Conservation (phyloP, 1,140 invertebrate species). For the Heliothis subflexa region DNA sequence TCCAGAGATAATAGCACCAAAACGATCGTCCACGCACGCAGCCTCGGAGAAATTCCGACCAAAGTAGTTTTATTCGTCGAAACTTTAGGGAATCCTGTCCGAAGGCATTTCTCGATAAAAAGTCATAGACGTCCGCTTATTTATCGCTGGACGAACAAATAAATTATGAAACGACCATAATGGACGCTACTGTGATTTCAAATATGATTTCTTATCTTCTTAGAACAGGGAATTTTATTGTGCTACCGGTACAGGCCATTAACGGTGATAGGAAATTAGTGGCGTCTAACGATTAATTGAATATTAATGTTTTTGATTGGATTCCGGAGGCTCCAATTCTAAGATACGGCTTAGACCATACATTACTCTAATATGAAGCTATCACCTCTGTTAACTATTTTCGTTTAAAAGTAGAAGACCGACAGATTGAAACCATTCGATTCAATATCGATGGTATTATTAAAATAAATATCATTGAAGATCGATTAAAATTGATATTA, state of each 20-base stretch:
- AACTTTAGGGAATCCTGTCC: constrained; percentile 55
- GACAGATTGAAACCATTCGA: neutral
- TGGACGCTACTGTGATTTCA: constrained; percentile 43
- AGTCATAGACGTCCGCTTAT: constrained; percentile 38
- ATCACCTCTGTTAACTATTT: constrained; percentile 9
- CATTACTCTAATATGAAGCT: constrained; percentile 11
- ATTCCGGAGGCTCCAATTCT: constrained; percentile 19
- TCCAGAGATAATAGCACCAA: constrained; percentile 70
- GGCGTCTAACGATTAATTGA: constrained; percentile 38
- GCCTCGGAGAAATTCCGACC: constrained; percentile 70
- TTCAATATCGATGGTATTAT: neutral
- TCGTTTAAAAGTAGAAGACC: neutral
- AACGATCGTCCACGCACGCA: constrained; percentile 65
- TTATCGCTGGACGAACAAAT: constrained; percentile 42
- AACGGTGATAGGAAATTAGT: constrained; percentile 42
- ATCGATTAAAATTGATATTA: constrained; percentile 40
- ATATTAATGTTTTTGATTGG: constrained; percentile 37
- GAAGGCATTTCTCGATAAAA: constrained; percentile 47
- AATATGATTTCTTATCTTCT: constrained; percentile 42
- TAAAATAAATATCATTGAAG: constrained; percentile 21
- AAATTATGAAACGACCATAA: constrained; percentile 41
- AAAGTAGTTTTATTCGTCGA: constrained; percentile 47
- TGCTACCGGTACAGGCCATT: constrained; percentile 45
- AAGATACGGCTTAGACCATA: neutral
- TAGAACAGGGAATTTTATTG: constrained; percentile 23